Evolutionary conservation across 2,888 invertebrate species (phyloP).

Genomic region (Allophyes oxyacanthae): DNA sequence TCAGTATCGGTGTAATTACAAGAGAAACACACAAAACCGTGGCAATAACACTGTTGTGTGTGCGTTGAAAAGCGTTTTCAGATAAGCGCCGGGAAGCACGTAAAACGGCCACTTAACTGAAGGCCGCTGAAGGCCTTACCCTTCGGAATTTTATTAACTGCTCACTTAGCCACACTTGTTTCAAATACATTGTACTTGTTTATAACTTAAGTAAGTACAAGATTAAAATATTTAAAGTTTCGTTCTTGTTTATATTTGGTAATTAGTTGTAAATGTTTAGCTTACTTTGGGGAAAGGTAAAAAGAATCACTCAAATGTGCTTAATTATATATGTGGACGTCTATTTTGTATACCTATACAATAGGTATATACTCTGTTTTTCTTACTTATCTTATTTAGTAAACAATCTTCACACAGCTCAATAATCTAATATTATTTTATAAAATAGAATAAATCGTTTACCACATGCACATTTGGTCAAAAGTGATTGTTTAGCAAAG

Average conservation of each 20-base stretch:
- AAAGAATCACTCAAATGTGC: too few relatives aligned
- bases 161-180: conserved; percentile 47
- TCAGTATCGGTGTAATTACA: conserved; percentile 36
- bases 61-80: conserved; percentile 62
- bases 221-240: conserved; percentile 11
- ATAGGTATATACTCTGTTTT: too few relatives aligned
- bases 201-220: conserved; percentile 11
- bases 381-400: too few relatives aligned
- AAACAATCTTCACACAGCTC: too few relatives aligned
- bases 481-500: too few relatives aligned
- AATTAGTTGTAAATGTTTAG: background rate
- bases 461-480: too few relatives aligned
- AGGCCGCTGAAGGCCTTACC: conserved; percentile 55
- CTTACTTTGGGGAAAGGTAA: too few relatives aligned
- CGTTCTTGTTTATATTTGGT: background rate
- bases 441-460: too few relatives aligned
- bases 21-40: conserved; percentile 43
- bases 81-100: conserved; percentile 57
- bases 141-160: conserved; percentile 62
- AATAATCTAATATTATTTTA: too few relatives aligned
- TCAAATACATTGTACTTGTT: conserved; percentile 27
- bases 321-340: too few relatives aligned
- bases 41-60: conserved; percentile 54
- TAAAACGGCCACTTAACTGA: conserved; percentile 62
- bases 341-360: too few relatives aligned